These are phyloP conservation scores for Anabas testudineus DNA, from an alignment of 2,797 vertebrate genomes.

Conservation along the genomic window DNA sequence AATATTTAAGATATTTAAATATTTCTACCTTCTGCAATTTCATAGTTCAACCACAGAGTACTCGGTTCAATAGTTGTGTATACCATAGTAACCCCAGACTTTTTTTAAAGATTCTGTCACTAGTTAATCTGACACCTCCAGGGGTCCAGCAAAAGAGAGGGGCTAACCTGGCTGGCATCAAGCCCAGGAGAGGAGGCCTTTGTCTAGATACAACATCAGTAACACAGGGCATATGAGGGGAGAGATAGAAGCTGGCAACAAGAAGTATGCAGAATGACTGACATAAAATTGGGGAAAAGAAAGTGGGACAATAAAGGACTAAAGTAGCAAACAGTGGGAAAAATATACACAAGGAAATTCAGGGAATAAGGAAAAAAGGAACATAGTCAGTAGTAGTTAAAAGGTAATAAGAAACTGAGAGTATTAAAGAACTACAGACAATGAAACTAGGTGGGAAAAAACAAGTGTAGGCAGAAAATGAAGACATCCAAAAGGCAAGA, in stretches of 20 bases:
- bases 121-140: constrained; percentile 66
- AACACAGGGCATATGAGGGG: constrained; percentile 53
- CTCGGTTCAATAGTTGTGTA: constrained; percentile 34
- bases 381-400: constrained; percentile 4
- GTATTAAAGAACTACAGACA: constrained; percentile 27
- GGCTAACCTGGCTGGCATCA: constrained; percentile 77
- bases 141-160: constrained; percentile 64
- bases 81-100: constrained; percentile 39
- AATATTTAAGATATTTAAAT: constrained; percentile 4
- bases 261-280: constrained; percentile 65
- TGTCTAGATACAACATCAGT: constrained; percentile 76
- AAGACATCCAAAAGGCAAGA: constrained; percentile 28
- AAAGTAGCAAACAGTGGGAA: constrained; percentile 68
- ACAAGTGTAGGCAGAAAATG: neutral
- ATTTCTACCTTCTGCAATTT: constrained; percentile 9
- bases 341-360: constrained; percentile 63
- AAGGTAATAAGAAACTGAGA: constrained; percentile 12
- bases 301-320: constrained; percentile 41
- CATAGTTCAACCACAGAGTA: constrained; percentile 37
- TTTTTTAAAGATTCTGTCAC: constrained; percentile 48
- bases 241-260: constrained; percentile 65
- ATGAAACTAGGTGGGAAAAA: neutral
- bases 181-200: constrained; percentile 73
- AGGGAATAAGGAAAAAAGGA: constrained; percentile 11
- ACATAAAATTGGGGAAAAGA: constrained; percentile 49